These are phyloP conservation scores for Cynaeus angustus DNA, from an alignment of 2,888 invertebrate species.

Conservation along the genomic window DNA sequence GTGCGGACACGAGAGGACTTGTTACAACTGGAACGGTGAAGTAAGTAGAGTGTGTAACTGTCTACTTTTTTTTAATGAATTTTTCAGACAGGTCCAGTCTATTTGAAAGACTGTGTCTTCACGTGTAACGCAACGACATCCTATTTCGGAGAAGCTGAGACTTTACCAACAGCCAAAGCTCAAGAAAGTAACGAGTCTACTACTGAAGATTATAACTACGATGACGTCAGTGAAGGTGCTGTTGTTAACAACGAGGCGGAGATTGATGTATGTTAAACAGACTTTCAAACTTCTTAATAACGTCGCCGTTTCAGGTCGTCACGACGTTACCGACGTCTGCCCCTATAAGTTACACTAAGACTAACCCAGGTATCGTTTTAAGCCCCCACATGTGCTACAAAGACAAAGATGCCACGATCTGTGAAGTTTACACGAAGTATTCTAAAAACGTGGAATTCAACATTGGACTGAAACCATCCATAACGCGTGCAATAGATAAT, in stretches of 20 bases:
- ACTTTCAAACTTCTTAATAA: neutral
- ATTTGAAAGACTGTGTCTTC: conserved; percentile 81
- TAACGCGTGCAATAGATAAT: conserved; percentile 63
- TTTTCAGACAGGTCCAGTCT: conserved; percentile 76
- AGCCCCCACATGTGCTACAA: conserved; percentile 76
- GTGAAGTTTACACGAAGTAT: conserved; percentile 78
- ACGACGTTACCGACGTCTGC: neutral
- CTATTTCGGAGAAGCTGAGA: conserved; percentile 55
- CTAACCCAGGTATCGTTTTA: conserved; percentile 28
- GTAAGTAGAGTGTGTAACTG: conserved; percentile 47
- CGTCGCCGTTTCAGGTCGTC: neutral
- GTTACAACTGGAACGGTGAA: conserved; percentile 77
- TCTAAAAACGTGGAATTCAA: conserved; percentile 74
- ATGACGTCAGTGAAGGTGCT: conserved; percentile 28
- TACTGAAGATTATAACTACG: conserved; percentile 42
- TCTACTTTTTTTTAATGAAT: neutral
- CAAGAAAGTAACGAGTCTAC: conserved; percentile 24
- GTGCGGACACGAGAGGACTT: conserved; percentile 79
- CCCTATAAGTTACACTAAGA: neutral
- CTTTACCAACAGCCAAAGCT: conserved; percentile 25
- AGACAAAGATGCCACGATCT: conserved; percentile 68
- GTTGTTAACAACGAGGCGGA: conserved; percentile 29
- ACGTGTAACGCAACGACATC: conserved; percentile 73
- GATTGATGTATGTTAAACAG: conserved; percentile 29
- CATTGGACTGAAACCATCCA: conserved; percentile 73